phyloP scores from a whole-genome alignment of 2,797 vertebrate genomes.

The Peromyscus nudipes region DNA sequence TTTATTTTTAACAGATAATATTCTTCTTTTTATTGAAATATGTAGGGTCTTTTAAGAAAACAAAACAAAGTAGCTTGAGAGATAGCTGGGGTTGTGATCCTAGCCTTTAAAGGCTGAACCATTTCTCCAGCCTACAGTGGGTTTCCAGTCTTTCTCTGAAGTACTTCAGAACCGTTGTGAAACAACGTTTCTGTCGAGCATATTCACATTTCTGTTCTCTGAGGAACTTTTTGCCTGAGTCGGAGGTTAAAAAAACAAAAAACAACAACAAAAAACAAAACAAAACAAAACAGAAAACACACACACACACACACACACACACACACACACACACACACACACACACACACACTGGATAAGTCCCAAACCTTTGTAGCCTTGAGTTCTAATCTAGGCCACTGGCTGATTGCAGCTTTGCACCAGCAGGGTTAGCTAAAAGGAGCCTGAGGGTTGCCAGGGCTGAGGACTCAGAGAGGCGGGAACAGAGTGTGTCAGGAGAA shows the following conservation, averaged over 20 bases:
- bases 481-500: not conserved
- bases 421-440: not conserved
- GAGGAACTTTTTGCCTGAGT: not conserved
- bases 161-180: not conserved
- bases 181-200: not conserved
- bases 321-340: too few species aligned
- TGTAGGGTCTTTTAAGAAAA: not conserved
- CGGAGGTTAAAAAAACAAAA: not conserved
- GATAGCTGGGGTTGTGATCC: not conserved
- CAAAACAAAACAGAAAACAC: too few species aligned
- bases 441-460: too few species aligned
- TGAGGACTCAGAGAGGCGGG: not conserved
- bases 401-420: not conserved
- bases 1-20: not conserved
- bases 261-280: not conserved
- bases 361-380: not conserved
- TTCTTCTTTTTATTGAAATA: not conserved
- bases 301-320: too few species aligned
- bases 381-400: not conserved
- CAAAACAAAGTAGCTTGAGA: not conserved
- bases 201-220: not conserved
- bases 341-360: too few species aligned
- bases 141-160: not conserved
- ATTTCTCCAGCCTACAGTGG: not conserved
- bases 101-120: not conserved